A percentile compares a stretch with the other conserved stretches of the same genome.
Evolutionary conservation across 2,888 invertebrate genomes (phyloP).

Genomic region (Idaea straminata): DNA sequence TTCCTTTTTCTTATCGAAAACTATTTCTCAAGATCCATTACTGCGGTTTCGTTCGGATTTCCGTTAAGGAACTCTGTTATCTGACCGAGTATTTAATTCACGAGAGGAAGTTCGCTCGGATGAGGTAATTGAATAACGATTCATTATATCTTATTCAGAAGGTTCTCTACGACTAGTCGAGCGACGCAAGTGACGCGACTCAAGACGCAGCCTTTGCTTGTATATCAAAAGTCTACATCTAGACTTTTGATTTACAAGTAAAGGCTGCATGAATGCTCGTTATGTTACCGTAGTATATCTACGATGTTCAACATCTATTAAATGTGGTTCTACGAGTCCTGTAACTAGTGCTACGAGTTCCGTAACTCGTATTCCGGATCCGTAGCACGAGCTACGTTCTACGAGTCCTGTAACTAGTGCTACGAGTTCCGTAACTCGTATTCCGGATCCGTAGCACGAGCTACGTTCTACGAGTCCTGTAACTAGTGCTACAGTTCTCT

Average conservation of each 20-base stretch:
- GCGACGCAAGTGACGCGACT: neutral
- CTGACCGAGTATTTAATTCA: slow-evolving; percentile 1
- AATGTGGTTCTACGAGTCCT: no score
- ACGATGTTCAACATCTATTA: no score
- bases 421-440: neutral
- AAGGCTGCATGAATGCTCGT: no score
- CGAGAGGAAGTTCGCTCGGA: neutral
- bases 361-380: neutral
- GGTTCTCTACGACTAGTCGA: neutral
- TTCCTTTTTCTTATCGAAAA: slow-evolving; percentile 5
- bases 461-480: neutral
- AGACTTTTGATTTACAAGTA: no score
- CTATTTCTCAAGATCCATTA: slow-evolving; percentile 7
- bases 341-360: neutral
- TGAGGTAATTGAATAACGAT: slow-evolving; percentile 2
- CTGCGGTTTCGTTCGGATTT: slow-evolving; percentile 1
- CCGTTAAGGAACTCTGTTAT: neutral
- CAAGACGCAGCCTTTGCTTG: no score
- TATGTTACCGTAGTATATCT: no score
- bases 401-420: no score
- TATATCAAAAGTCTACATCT: no score
- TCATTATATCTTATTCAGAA: neutral
- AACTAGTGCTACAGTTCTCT: neutral
- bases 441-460: neutral
- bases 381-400: neutral